Percentiles rank a stretch among this genome's conserved stretches.
Evolutionary conservation across 2,888 invertebrate genomes (phyloP).

Genomic region (Drosophila testacea): DNA sequence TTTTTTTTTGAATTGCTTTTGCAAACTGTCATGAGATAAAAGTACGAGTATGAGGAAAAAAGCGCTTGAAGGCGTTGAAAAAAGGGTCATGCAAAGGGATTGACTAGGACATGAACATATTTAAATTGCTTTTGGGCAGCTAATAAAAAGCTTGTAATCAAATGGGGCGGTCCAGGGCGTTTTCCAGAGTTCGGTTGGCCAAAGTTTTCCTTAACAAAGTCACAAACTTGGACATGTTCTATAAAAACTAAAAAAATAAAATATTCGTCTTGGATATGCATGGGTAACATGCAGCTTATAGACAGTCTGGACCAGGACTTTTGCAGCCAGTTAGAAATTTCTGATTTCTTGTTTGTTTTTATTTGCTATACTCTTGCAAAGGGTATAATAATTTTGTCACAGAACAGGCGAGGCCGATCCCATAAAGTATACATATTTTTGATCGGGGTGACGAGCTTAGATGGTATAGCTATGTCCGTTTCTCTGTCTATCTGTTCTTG

Average conservation of each 20-base stretch:
- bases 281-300: conserved; percentile 58
- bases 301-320: conserved; percentile 45
- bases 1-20: conserved; percentile 19
- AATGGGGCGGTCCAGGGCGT: conserved; percentile 43
- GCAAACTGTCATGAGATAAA: conserved; percentile 21
- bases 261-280: conserved; percentile 75
- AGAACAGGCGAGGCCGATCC: no score
- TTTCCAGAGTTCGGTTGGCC: conserved; percentile 21
- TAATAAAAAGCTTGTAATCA: conserved; percentile 76
- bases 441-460: no score
- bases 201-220: conserved; percentile 61
- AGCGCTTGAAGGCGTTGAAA: conserved; percentile 57
- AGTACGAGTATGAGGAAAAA: background rate
- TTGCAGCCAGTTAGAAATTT: conserved; percentile 44
- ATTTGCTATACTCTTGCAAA: background rate
- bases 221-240: conserved; percentile 68
- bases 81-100: conserved; percentile 56
- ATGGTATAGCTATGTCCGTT: no score
- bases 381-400: no score
- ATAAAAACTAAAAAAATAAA: conserved; percentile 50
- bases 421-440: no score
- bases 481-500: no score
- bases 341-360: conserved; percentile 24
- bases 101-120: conserved; percentile 71
- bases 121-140: conserved; percentile 75